Evolutionary conservation across 2,113 vertebrate genomes (phyloP).

Genomic region (Sphyrna mokarran): DNA sequence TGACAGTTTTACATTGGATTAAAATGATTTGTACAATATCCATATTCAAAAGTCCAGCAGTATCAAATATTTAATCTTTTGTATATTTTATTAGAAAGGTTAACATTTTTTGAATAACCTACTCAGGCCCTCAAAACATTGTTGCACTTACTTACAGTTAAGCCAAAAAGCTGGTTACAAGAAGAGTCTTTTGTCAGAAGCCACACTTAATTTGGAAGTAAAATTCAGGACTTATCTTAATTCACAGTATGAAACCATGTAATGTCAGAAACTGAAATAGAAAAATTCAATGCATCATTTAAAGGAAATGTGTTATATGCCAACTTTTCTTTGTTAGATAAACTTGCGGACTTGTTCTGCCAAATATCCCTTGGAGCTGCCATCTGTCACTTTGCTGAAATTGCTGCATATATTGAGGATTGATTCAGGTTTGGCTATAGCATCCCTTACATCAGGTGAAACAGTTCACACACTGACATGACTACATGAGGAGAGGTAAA

Average conservation of each 20-base stretch:
- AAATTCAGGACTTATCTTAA: not conserved
- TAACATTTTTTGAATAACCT: not conserved
- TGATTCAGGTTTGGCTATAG: not conserved
- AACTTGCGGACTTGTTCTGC: not conserved
- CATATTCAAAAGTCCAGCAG: not conserved
- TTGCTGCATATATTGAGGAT: not conserved
- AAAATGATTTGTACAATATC: not conserved
- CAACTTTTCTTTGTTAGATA: not conserved
- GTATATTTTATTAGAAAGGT: not conserved
- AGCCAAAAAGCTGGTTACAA: not conserved
- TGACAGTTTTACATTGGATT: not conserved
- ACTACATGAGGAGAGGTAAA: no score
- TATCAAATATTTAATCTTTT: not conserved
- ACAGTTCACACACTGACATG: not conserved
- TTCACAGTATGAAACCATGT: not conserved
- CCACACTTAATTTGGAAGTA: constrained; percentile 16
- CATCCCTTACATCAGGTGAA: not conserved
- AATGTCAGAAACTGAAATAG: not conserved
- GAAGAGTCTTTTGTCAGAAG: not conserved
- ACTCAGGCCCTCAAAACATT: not conserved
- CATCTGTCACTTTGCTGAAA: not conserved
- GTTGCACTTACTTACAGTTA: not conserved
- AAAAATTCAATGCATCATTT: not conserved
- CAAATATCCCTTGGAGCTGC: not conserved
- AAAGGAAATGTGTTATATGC: not conserved